phyloP scores from a whole-genome alignment of 2,113 vertebrate genomes.

The Microcebus tavaratra region DNA sequence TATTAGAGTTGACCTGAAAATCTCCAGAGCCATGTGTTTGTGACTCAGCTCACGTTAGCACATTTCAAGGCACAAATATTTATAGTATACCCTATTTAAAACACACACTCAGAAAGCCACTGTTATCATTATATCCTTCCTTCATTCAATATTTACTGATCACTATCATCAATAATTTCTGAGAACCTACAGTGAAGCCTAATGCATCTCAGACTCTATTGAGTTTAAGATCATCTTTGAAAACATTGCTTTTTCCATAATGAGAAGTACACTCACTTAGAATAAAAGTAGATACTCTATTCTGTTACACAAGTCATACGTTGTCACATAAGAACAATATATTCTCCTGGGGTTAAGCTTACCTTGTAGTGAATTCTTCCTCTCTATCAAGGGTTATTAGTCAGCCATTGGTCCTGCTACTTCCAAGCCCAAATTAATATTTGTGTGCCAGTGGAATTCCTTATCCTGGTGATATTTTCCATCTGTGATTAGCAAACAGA shows the following conservation, averaged over 20 bases:
- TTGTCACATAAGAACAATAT: neutral
- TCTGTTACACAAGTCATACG: neutral
- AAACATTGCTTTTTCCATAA: conserved; percentile 37
- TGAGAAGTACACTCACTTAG: neutral
- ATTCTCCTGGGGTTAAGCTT: neutral
- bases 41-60: neutral
- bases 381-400: neutral
- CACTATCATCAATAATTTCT: conserved; percentile 1
- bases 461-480: neutral
- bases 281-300: conserved; percentile 30
- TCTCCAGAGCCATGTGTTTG: neutral
- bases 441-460: neutral
- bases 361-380: neutral
- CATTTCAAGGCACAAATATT: conserved; percentile 33
- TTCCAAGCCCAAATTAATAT: conserved; percentile 35
- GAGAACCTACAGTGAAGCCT: neutral
- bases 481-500: conserved; percentile 14
- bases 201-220: neutral
- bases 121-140: neutral
- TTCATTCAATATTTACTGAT: neutral
- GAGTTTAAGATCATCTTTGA: neutral
- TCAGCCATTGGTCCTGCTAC: neutral
- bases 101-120: neutral
- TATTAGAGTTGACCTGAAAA: conserved; percentile 1
- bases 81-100: neutral